Evolutionary conservation across 2,113 vertebrate species (phyloP), one percentile per base, ranked within the genome.

Genomic region (Bettongia penicillata): DNA sequence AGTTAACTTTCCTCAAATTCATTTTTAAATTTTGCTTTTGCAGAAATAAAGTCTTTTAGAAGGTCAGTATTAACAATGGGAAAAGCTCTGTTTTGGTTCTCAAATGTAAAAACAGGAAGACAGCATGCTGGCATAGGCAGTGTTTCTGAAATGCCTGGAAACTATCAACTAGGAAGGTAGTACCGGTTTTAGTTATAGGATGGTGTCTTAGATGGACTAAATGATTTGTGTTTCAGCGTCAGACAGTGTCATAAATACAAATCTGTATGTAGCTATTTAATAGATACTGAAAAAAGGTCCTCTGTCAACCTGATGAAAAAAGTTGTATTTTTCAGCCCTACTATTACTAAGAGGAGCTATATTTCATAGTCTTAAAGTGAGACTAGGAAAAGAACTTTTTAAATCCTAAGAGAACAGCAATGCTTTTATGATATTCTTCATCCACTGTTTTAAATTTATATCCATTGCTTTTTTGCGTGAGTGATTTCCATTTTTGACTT

Each of bases 191-290:
- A 94, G 91, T 96, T 93, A 68, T 94, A 93, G 92, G 94, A 55
- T 53, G 19, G 47, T 90, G 53, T 91, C 49, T 12, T 16, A 91
- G 94, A 53, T 90, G n/a, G 52, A 68, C 55, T 84, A 2, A 95
- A 26, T 97, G 96, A 97, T 97, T 97, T 97, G 95, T 97, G 92
- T 89, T 97, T 92, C 53, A 93, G 51, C 91, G 95, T 96, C 94
- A 95, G 94, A 95, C 96, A 50, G n/a, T 95, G 53, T 96, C 95
- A 94, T 96, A 97, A 97, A 97, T 97, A 96, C 23, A 92, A 49
- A 90, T 90, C 9, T 90, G 90, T 90, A 90, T 28, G 49, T 10
- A 28, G 90, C 68, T 93, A 96, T 96, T 96, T 91, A 95, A 96
- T 97, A 96, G 97, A 97, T 96, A n/a, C 31, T 90, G 92, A 43